phyloP scores from a whole-genome alignment of 2,113 vertebrate species.

The Willisornis vidua region DNA sequence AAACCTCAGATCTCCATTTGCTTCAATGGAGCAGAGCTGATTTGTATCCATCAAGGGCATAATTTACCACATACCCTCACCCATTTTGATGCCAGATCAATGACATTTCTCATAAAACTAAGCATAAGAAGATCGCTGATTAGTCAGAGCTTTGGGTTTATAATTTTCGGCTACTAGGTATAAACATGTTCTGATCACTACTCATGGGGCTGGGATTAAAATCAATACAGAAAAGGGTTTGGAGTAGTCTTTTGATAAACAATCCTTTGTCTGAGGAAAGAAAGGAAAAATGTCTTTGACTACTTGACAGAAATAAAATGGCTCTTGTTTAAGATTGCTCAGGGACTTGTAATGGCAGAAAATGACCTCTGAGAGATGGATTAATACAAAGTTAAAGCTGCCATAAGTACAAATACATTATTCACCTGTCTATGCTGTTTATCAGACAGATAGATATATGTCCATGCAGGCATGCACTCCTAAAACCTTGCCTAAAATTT shows the following conservation, averaged over 20 bases:
- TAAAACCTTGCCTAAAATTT: not conserved
- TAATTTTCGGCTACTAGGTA: not conserved
- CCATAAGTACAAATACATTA: slow-evolving; percentile 12
- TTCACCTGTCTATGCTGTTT: not conserved
- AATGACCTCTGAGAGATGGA: slow-evolving; percentile 21
- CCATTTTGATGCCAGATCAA: not conserved
- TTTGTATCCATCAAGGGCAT: not conserved
- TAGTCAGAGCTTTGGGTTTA: not conserved
- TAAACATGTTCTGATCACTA: not conserved
- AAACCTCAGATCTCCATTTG: not conserved
- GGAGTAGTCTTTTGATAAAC: not conserved
- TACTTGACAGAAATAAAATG: slow-evolving; percentile 13
- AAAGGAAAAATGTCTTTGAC: not conserved
- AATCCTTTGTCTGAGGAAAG: not conserved
- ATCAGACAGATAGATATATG: not conserved
- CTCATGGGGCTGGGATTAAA: not conserved
- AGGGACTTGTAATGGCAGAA: not conserved
- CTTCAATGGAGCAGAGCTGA: not conserved
- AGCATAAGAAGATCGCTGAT: not conserved
- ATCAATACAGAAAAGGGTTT: not conserved
- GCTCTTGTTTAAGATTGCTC: not conserved
- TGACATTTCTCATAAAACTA: not conserved
- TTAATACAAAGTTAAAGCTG: not conserved
- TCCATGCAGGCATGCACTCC: not conserved
- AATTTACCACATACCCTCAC: not conserved